These are phyloP conservation scores for Piaya cayana DNA, from an alignment of 2,113 vertebrate genomes.

Conservation along the genomic window DNA sequence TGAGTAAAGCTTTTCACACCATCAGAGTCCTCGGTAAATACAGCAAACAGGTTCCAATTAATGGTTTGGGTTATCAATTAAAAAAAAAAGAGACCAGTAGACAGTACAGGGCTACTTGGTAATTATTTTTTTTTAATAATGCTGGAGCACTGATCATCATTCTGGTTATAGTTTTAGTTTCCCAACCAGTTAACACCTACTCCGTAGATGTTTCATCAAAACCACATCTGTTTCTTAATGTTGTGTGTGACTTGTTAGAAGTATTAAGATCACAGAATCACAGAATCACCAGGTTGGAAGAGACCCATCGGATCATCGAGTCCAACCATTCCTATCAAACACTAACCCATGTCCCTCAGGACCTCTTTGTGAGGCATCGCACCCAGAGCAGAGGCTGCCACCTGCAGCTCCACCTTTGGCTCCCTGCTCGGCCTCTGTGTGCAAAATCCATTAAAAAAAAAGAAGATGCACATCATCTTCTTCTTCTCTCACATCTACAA, in stretches of 20 bases:
- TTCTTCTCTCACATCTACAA: background rate
- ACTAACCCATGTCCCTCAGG: background rate
- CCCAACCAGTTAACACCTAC: background rate
- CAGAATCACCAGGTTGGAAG: too few relatives aligned
- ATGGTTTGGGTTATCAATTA: background rate
- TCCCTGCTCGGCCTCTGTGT: background rate
- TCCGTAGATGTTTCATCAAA: background rate
- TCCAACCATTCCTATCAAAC: too few relatives aligned
- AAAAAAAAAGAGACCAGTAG: background rate
- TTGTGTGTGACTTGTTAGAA: background rate
- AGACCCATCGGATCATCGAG: too few relatives aligned
- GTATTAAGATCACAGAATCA: too few relatives aligned
- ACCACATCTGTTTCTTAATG: background rate
- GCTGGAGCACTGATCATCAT: background rate
- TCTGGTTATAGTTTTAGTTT: background rate
- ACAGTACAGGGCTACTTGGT: background rate
- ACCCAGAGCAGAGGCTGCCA: background rate
- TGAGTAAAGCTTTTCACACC: too few relatives aligned
- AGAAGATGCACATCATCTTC: background rate
- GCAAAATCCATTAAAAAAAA: background rate
- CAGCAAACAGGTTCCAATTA: background rate
- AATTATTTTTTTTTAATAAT: background rate
- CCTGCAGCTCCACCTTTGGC: background rate
- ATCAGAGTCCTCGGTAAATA: background rate
- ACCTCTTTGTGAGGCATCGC: rapidly evolving